These are phyloP conservation scores for Nycticorax nycticorax DNA, from an alignment of 2,113 vertebrate genomes.

Conservation along the genomic window DNA sequence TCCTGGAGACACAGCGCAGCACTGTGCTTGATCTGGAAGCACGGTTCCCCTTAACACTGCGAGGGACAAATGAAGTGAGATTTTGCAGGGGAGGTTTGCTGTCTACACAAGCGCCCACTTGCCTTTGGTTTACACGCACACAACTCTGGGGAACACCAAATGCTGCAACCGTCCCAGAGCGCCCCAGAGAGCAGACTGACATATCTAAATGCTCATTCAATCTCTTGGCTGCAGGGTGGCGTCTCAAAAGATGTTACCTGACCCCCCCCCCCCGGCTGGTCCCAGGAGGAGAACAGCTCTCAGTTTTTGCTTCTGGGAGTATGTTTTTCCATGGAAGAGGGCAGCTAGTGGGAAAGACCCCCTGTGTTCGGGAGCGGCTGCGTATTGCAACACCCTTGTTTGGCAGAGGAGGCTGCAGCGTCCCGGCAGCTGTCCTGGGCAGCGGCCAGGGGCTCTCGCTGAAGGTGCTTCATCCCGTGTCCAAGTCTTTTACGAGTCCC, in stretches of 20 bases:
- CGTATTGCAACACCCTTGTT: neutral
- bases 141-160: neutral
- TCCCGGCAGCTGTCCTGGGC: constrained; percentile 25
- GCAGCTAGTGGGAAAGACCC: neutral
- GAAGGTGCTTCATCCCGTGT: neutral
- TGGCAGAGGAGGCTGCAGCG: neutral
- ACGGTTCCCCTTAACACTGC: neutral
- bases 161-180: neutral
- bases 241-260: neutral
- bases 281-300: neutral
- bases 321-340: neutral
- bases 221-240: neutral
- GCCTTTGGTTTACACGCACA: neutral
- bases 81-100: neutral
- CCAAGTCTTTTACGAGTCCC: constrained; percentile 27
- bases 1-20: neutral
- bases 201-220: neutral
- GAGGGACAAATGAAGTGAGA: neutral
- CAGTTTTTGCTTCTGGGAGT: neutral
- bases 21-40: neutral
- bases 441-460: neutral
- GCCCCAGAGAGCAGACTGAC: neutral
- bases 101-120: neutral
- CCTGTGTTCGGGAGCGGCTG: neutral
- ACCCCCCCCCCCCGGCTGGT: neutral